These are phyloP conservation scores for Amphilophus citrinellus DNA, from an alignment of 2,113 vertebrate species.

Conservation along the genomic window DNA sequence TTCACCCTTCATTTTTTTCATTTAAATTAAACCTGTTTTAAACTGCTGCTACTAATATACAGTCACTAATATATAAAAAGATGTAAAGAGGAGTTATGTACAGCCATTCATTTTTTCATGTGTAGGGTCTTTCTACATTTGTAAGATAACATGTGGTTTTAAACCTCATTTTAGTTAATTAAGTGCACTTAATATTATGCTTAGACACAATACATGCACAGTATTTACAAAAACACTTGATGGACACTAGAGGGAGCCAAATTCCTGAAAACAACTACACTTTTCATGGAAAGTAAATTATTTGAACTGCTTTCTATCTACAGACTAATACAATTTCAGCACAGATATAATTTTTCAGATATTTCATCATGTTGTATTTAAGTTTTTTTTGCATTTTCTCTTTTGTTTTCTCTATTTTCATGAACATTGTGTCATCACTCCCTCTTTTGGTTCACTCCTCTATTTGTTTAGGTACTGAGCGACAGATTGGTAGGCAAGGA, in stretches of 20 bases:
- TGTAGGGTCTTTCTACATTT: not conserved
- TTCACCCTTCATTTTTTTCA: not conserved
- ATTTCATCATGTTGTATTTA: not conserved
- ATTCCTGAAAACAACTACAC: not conserved
- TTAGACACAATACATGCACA: constrained; percentile 12
- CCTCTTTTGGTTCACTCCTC: not conserved
- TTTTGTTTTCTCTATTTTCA: not conserved
- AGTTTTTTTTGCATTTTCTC: not conserved
- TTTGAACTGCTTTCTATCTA: not conserved
- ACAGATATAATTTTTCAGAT: not conserved
- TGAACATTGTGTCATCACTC: not conserved
- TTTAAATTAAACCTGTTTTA: not conserved
- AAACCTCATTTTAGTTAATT: not conserved
- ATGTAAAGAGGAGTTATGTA: not conserved
- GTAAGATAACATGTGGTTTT: not conserved
- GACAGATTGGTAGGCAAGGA: constrained; percentile 85
- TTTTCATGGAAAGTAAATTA: not conserved
- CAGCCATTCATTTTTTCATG: not conserved
- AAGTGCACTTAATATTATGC: not conserved
- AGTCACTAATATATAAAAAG: not conserved
- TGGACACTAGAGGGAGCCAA: constrained; percentile 1
- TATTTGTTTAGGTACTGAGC: constrained; percentile 81
- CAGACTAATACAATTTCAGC: not conserved
- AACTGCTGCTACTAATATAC: not conserved
- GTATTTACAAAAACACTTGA: not conserved